A percentile compares a stretch with the other conserved stretches of the same genome.
Evolutionary conservation across 2,113 vertebrate genomes (phyloP).

Genomic region (Suricata suricatta): DNA sequence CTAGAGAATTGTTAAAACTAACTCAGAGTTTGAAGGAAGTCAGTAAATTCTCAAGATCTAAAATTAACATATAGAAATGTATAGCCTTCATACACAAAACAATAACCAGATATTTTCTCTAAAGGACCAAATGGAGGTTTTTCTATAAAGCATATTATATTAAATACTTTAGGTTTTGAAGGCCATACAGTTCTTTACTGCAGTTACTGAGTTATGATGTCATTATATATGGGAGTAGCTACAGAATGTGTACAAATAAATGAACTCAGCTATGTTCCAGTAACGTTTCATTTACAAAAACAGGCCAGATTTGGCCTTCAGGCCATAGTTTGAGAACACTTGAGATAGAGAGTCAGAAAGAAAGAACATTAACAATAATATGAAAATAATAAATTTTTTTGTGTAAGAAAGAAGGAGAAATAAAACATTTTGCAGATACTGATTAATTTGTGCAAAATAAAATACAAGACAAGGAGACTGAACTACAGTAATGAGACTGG

Average conservation of each 20-base stretch:
- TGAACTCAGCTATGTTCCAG: not conserved
- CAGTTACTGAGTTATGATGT: not conserved
- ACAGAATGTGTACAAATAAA: not conserved
- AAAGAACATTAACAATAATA: not conserved
- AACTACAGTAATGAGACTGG: not conserved
- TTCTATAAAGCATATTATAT: not conserved
- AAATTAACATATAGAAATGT: not conserved
- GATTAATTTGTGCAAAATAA: not conserved
- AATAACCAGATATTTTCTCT: not conserved
- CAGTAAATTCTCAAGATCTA: not conserved
- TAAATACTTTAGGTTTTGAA: not conserved
- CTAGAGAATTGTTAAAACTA: not conserved
- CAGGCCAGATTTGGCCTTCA: not conserved
- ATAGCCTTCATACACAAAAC: not conserved
- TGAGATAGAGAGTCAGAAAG: not conserved
- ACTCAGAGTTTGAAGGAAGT: not conserved
- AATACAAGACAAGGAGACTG: not conserved
- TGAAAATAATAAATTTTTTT: not conserved
- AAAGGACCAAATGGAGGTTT: not conserved
- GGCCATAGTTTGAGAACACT: not conserved
- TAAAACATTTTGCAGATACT: not conserved
- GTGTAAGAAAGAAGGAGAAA: not conserved
- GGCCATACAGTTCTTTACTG: not conserved
- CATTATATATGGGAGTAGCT: not conserved
- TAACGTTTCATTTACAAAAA: not conserved